phyloP scores from a whole-genome alignment of 1,140 invertebrate genomes.

The Zaprionus lachaisei region DNA sequence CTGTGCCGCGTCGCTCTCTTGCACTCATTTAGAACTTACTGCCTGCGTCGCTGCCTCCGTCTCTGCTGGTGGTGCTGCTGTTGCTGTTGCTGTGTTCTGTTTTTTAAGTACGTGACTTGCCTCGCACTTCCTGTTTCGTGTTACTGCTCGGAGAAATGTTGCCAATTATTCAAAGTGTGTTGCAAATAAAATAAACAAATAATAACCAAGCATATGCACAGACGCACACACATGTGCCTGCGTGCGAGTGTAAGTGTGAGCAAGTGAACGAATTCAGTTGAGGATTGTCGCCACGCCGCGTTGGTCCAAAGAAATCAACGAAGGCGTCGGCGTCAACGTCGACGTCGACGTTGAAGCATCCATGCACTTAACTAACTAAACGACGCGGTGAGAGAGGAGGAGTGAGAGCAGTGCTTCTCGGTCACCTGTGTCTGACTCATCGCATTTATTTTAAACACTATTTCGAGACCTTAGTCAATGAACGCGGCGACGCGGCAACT shows the following conservation, averaged over 20 bases:
- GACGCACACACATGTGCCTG: neutral
- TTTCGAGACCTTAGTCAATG: conserved; percentile 58
- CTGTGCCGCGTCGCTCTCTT: too few relatives aligned
- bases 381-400: neutral
- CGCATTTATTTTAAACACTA: conserved; percentile 58
- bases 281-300: conserved; percentile 34
- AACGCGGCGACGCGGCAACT: conserved; percentile 25
- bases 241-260: neutral
- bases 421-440: conserved; percentile 59
- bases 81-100: conserved; percentile 35
- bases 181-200: conserved; percentile 55
- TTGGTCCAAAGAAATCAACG: conserved; percentile 47
- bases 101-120: conserved; percentile 58
- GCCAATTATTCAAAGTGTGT: conserved; percentile 60
- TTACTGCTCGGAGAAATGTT: conserved; percentile 51
- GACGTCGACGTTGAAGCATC: conserved; percentile 19
- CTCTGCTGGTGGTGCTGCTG: neutral
- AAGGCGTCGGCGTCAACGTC: conserved; percentile 6
- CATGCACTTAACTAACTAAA: conserved; percentile 22
- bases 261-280: neutral
- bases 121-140: conserved; percentile 57
- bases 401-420: conserved; percentile 9
- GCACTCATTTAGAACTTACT: neutral
- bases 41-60: neutral
- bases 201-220: conserved; percentile 31